phyloP scores from a whole-genome alignment of 35 echinoderm and acorn worm species.

The Acanthaster planci region DNA sequence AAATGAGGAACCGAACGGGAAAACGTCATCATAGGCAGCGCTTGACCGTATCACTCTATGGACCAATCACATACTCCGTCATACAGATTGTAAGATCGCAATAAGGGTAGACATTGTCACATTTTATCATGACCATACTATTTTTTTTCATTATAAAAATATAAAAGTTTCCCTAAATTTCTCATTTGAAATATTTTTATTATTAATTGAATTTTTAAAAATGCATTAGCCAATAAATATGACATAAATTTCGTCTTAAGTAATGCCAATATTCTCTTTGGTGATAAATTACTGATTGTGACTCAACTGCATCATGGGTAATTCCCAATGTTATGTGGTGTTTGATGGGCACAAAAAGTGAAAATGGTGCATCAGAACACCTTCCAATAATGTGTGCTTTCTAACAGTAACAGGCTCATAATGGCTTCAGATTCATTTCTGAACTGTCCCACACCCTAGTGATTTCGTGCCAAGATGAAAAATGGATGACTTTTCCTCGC shows the following conservation, averaged over 20 bases:
- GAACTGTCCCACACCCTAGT: background rate
- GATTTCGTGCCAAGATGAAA: background rate
- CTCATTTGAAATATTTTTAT: no score
- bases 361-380: background rate
- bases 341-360: background rate
- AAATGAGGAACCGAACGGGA: no score
- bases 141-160: no score
- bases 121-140: no score
- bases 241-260: background rate
- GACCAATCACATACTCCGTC: background rate
- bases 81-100: background rate
- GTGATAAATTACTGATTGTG: background rate
- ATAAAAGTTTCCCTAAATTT: no score
- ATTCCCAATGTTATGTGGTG: conserved; percentile 20
- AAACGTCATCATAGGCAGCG: no score
- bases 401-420: background rate
- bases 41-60: no score
- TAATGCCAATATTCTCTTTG: background rate
- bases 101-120: no score
- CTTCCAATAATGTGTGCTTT: background rate
- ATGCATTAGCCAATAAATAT: background rate
- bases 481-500: conserved; percentile 8
- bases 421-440: background rate
- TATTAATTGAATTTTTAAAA: background rate
- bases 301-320: conserved; percentile 8